Base-by-base conservation (phyloP, 92 coral and sea anemone genomes). In the Parazoanthus darwini region DNA sequence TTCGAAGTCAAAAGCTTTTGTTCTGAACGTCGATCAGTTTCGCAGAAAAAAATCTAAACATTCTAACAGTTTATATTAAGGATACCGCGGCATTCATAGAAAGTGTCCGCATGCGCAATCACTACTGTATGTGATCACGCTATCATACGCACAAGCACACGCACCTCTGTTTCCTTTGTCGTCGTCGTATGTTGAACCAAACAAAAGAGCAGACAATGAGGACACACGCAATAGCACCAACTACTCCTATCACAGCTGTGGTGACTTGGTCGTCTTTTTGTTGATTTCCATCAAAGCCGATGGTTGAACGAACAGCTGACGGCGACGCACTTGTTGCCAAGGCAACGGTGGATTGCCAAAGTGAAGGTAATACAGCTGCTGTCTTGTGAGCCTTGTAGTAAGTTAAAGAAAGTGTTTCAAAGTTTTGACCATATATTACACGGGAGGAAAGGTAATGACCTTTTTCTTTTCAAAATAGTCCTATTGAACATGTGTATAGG, bases 201-300 rank as follows among this genome's bases (percentile, higher is more conserved):
- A 81, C 46, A 36, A 58, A 81, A 54, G n/a, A 26, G 25, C 85
- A 81, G 8, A 81, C 58, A 5, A 81, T 33, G 18, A 81, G 50
- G 7, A 81, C 72, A 35, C 85, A 58, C 25, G 33, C 10, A 15
- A 59, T 58, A n/a, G 85, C 73, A 16, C 85, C 73, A 20, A 35
- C 6, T 8, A 63, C 72, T 16, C 85, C 85, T 26, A 81, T 81
- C 16, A 63, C 73, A 58, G 71, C 72, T 9, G 73, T 8, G 6
- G 48, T 81, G 46, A 36, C 70, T 20, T 42, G 33, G 46, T 81
- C 50, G 1, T 36, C 29, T 14, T 81, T 36, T 38, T 81, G 14
- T 0, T 56, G 8, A 6, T 18, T 13, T 63, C 51, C 38, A 37
- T 8, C 46, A 13, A 42, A 77, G 29, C 50, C 72, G 37, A 35